These are phyloP conservation scores for Myiozetetes cayanensis DNA, from an alignment of 2,113 vertebrate genomes.

Conservation along the genomic window DNA sequence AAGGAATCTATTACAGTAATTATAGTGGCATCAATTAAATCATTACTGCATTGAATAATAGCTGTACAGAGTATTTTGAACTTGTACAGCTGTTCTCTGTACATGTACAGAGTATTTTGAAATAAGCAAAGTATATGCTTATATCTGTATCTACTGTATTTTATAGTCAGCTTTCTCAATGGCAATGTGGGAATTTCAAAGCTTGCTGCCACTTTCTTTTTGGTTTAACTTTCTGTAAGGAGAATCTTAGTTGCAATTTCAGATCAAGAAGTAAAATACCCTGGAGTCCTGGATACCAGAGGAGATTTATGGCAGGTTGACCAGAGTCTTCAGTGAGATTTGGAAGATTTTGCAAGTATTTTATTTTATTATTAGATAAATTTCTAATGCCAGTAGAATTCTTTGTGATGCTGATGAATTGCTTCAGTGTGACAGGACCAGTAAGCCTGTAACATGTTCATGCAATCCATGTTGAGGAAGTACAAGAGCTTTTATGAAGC, in stretches of 20 bases:
- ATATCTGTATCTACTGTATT: not conserved
- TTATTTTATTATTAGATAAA: slow-evolving; percentile 26
- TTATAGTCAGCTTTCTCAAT: not conserved
- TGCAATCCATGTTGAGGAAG: not conserved
- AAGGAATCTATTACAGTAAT: slow-evolving; percentile 32
- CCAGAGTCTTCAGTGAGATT: not conserved
- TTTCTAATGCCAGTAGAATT: slow-evolving; percentile 4
- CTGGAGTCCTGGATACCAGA: not conserved
- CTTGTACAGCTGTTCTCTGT: not conserved
- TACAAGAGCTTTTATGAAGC: not conserved
- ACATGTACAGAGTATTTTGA: not conserved
- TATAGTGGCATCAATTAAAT: slow-evolving; percentile 22
- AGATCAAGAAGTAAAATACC: slow-evolving; percentile 30
- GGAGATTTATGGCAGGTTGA: slow-evolving; percentile 8
- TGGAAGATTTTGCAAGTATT: not conserved
- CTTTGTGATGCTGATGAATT: not conserved
- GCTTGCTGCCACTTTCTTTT: not conserved
- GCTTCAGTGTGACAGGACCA: not conserved
- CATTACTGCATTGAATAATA: not conserved
- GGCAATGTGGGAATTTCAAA: not conserved
- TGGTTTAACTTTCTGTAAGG: slow-evolving; percentile 19
- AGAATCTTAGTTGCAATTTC: slow-evolving; percentile 1
- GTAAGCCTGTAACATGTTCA: not conserved
- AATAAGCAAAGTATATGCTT: not conserved
- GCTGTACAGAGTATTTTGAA: not conserved